Evolutionary conservation across 2,797 vertebrate species (phyloP), one percentile per base, ranked within the genome.

Genomic region (Neomorphus geoffroyi): DNA sequence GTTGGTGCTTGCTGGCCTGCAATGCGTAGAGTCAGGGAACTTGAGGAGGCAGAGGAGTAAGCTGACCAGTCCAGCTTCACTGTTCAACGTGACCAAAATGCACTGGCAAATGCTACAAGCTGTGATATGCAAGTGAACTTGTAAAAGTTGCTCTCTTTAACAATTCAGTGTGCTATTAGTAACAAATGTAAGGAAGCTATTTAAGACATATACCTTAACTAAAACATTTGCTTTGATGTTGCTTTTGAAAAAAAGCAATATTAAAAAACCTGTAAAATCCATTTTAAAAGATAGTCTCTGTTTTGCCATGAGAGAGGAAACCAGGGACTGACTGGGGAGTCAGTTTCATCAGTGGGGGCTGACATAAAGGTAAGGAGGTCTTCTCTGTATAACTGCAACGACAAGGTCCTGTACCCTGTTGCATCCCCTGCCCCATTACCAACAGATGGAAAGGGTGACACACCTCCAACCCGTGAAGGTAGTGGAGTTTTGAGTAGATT

Each of bases 201-300:
- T 90, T 50, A 70, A 92, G 72, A 67, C 2, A 3, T 13, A 7
- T 1, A 50, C 16, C 28, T 64, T 22, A 48, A 71, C 26, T 9
- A 67, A 85, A 80, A 43, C 62, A 33, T 65, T 84, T 56, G 37
- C 37, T 15, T 69, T 72, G 54, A 10, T 5, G 3, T 45, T 91
- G 70, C 41, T 78, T 80, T 80, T 69, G 33, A 27, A 48, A 83
- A 83, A 77, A 67, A 82, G 5, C 78, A 62, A 10, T 23, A 24
- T 33, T 48, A 46, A 88, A 93, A 48, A 50, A 53, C 13, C 14
- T 62, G 33, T 79, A 46, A 81, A 41, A 90, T 45, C 18, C 7
- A 3, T 72, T 96, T 93, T 22, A 60, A 88, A 81, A 88, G 27
- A 35, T 19, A 61, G 37, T 21, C 35, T 92, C 22, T 91, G 19